Base-by-base conservation (phyloP, 2,113 vertebrate genomes). In the Probosciger aterrimus region DNA sequence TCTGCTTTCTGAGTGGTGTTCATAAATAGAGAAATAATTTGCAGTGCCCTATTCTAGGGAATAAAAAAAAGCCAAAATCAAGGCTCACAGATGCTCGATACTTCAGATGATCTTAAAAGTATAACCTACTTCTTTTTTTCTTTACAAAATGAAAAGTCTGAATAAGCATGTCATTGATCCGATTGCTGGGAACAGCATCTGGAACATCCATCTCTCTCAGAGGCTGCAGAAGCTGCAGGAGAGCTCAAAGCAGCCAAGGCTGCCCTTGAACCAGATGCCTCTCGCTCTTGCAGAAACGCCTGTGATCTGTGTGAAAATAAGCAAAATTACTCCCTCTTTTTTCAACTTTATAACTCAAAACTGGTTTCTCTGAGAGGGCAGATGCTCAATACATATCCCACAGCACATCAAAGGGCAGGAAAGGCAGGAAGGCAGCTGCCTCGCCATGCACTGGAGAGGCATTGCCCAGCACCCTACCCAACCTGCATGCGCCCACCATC, bases 281-380 rank as follows among this genome's bases (percentile, higher is more conserved):
- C 64, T 83, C 2, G 3, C 76, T 96, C 93, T 55, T 19, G 55
- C 30, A 94, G 90, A 78, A 96, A 86, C 1, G 79, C 92, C 90
- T 93, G 71, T 88, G 86, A 97, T 88, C 95, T 15, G 95, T 90
- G 95, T 91, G 95, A 96, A 92, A 97, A 91, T 86, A 92, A 96
- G 95, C 88, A 96, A 93, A 96, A 94, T 90, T 84, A 64, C 90
- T 93, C 92, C 71, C 75, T 88, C 93, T 81, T 92, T 95, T 93
- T 83, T 63, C 82, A 81, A 75, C 83, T 90, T 86, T 41, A 37
- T 67, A 95, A 94, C 82, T 83, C 79, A 50, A 97, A 95, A 96
- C 92, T 94, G 95, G 83, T 94, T 97, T 84, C 90, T 73, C 91
- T 97, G 86, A 96, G 69, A 88, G 83, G 93, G 88, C 92, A 93